Percentiles rank a stretch among this genome's conserved stretches.
Evolutionary conservation across 2,797 vertebrate genomes (phyloP).

Genomic region (Myioborus melanocephalus): DNA sequence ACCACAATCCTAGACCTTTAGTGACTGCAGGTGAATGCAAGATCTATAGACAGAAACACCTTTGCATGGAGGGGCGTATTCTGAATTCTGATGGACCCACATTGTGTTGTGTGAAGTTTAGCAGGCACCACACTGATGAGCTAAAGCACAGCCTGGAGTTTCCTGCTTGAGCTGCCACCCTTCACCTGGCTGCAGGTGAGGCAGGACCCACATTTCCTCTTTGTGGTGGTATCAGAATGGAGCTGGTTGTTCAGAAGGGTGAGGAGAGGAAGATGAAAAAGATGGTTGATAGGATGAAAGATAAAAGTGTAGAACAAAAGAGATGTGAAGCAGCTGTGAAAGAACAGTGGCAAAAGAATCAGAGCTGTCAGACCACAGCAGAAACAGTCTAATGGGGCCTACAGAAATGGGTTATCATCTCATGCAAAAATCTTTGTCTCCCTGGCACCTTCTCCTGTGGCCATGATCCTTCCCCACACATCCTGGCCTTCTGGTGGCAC

Average conservation of each 20-base stretch:
- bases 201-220: neutral
- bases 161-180: neutral
- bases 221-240: neutral
- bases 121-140: accelerated
- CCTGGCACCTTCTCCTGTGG: neutral
- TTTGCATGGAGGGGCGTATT: neutral
- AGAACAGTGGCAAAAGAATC: neutral
- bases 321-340: neutral
- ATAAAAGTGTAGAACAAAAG: neutral
- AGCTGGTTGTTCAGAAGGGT: neutral
- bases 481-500: neutral
- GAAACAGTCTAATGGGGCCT: neutral
- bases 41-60: neutral
- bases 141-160: neutral
- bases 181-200: accelerated
- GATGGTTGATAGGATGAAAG: neutral
- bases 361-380: neutral
- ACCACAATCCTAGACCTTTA: neutral
- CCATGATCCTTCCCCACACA: neutral
- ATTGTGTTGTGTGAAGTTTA: neutral
- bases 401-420: neutral
- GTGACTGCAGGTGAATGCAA: neutral
- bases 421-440: neutral
- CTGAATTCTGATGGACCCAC: neutral
- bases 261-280: neutral